A percentile compares a stretch with the other conserved stretches of the same genome.
Conservation (phyloP, 2,888 invertebrate genomes). For the Conistra vaccinii region DNA sequence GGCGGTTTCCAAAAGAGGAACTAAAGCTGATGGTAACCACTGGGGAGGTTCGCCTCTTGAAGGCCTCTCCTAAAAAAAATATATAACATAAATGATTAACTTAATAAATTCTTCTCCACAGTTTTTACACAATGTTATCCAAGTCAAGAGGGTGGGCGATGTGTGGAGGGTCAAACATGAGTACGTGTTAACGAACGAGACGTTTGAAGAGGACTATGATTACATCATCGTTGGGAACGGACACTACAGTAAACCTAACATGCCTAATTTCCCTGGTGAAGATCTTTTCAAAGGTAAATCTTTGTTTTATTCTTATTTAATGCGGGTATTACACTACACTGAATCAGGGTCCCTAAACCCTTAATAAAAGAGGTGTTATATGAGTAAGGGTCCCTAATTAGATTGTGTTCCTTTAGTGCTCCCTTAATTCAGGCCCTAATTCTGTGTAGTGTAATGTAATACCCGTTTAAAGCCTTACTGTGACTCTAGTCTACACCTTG, state of each 20-base stretch:
- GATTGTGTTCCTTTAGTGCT: too few species aligned
- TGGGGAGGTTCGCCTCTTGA: background rate
- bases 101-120: constrained; percentile 65
- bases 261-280: constrained; percentile 80
- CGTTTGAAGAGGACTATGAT: constrained; percentile 90
- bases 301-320: background rate
- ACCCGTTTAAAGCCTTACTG: background rate
- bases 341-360: too few species aligned
- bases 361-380: too few species aligned
- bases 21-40: background rate
- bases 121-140: constrained; percentile 82
- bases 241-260: constrained; percentile 85
- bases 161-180: constrained; percentile 82
- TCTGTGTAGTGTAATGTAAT: too few species aligned
- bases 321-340: too few species aligned
- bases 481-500: background rate
- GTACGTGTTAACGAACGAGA: constrained; percentile 76
- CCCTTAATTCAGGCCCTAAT: too few species aligned
- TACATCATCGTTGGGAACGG: constrained; percentile 93
- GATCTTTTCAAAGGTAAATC: constrained; percentile 80
- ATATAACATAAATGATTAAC: background rate
- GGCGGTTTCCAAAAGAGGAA: too few species aligned
- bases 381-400: too few species aligned
- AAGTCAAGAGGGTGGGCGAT: constrained; percentile 75
- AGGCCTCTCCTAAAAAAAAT: background rate